Percentiles rank a stretch among this genome's conserved stretches.
phyloP scores from a whole-genome alignment of 2,888 invertebrate genomes.

The Marasmarcha lunaedactyla region DNA sequence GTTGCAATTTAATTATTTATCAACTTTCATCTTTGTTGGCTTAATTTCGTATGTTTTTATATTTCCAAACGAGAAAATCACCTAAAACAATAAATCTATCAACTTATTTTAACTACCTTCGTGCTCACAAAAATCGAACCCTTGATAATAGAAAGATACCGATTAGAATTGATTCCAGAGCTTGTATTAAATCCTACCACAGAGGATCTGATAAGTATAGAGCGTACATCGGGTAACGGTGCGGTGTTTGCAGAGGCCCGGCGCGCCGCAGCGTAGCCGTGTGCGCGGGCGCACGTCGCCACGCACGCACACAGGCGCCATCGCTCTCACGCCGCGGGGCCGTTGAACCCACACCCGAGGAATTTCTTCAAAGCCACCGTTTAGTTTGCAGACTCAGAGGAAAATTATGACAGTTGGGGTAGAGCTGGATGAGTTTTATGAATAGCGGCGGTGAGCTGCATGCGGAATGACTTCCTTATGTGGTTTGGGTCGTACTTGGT shows the following conservation, averaged over 20 bases:
- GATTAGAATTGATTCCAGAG: not conserved
- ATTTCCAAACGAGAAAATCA: no score
- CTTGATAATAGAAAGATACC: no score
- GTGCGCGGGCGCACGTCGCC: constrained; percentile 37
- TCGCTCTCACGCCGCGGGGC: constrained; percentile 45
- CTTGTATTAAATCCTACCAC: no score
- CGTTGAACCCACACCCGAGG: constrained; percentile 66
- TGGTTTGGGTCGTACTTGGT: no score
- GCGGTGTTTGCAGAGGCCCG: constrained; percentile 59
- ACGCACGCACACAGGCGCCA: constrained; percentile 42
- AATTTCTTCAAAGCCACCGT: constrained; percentile 61
- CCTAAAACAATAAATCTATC: no score
- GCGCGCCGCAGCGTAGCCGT: no score
- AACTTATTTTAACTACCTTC: no score
- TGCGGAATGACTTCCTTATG: not conserved
- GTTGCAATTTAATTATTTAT: no score
- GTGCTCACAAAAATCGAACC: no score
- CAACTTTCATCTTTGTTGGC: constrained; percentile 30
- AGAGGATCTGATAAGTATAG: constrained; percentile 25
- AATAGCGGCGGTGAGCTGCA: constrained; percentile 1
- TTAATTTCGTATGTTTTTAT: no score
- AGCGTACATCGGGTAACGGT: constrained; percentile 55
- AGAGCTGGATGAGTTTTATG: constrained; percentile 2
- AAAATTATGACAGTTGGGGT: constrained; percentile 40
- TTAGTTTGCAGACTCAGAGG: constrained; percentile 45